Conservation (phyloP, 1,140 invertebrate genomes). For the Proales similis region DNA sequence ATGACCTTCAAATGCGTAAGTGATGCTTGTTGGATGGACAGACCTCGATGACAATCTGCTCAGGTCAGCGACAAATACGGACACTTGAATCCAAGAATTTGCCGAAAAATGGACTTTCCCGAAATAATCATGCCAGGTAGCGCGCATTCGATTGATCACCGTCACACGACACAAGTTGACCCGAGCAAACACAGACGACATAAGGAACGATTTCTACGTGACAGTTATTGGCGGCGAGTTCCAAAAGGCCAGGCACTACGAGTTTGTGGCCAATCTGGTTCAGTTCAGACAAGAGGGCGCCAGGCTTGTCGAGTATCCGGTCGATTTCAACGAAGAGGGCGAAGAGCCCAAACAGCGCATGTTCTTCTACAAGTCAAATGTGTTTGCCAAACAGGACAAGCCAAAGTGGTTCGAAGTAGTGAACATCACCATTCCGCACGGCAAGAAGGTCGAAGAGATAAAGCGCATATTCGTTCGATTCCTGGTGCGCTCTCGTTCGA, state of each 20-base stretch:
- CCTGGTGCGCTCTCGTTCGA: conserved; percentile 8
- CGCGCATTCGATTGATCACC: background rate
- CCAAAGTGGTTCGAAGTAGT: conserved; percentile 37
- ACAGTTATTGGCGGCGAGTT: conserved; percentile 30
- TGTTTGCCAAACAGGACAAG: conserved; percentile 33
- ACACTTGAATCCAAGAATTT: conserved; percentile 25
- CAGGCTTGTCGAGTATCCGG: background rate
- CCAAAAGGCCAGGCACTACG: conserved; percentile 29
- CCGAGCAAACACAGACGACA: background rate
- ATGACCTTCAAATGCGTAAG: conserved; percentile 6
- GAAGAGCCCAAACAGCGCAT: background rate
- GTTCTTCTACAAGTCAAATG: conserved; percentile 33
- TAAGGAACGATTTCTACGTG: conserved; percentile 27
- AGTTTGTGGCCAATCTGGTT: conserved; percentile 6
- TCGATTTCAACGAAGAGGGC: background rate
- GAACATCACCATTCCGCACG: conserved; percentile 7
- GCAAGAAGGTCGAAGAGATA: conserved; percentile 28
- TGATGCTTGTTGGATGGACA: no score
- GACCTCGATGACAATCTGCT: background rate
- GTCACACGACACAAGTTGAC: background rate
- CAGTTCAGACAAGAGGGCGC: conserved; percentile 3
- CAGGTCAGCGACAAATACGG: conserved; percentile 3
- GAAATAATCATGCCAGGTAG: conserved; percentile 34
- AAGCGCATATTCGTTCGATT: conserved; percentile 13
- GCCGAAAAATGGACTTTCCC: conserved; percentile 37